Conservation (phyloP, 2,113 vertebrate species). For the Epinephelus fuscoguttatus region DNA sequence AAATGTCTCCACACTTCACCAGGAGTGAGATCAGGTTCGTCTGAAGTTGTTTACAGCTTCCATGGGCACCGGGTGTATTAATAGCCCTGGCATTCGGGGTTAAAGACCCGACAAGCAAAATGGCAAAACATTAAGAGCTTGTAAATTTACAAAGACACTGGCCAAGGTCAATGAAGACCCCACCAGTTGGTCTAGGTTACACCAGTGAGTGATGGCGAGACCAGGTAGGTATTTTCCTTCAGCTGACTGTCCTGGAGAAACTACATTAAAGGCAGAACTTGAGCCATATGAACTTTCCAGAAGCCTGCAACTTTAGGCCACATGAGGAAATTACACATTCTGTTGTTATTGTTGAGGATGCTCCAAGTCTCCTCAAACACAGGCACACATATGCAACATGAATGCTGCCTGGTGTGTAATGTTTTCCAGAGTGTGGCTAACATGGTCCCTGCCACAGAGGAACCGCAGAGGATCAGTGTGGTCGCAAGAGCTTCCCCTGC, state of each 20-base stretch:
- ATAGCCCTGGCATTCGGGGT: conserved; percentile 56
- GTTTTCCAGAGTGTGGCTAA: conserved; percentile 80
- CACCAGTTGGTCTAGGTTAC: not conserved
- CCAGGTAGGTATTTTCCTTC: conserved; percentile 17
- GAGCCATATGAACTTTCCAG: conserved; percentile 38
- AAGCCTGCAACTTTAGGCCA: conserved; percentile 35
- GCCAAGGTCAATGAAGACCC: conserved; percentile 51
- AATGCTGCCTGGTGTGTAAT: conserved; percentile 69
- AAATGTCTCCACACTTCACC: conserved; percentile 54
- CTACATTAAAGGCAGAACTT: conserved; percentile 11
- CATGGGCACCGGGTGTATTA: conserved; percentile 54
- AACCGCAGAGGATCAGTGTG: conserved; percentile 72
- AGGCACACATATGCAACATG: conserved; percentile 58
- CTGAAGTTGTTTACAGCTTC: conserved; percentile 56
- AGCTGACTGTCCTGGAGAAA: not conserved
- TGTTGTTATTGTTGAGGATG: conserved; percentile 76
- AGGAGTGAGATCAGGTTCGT: conserved; percentile 52
- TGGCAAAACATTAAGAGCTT: conserved; percentile 50
- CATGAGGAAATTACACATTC: conserved; percentile 78
- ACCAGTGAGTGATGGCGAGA: not conserved
- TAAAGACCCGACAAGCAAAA: conserved; percentile 54
- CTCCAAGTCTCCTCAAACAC: conserved; percentile 65
- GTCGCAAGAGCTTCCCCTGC: conserved; percentile 70
- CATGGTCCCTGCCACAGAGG: conserved; percentile 60
- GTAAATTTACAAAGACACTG: conserved; percentile 48